These are phyloP conservation scores for Mastigias papua DNA, from an alignment of 30 jellyfish, hydroid and myxozoan genomes.

Conservation along the genomic window DNA sequence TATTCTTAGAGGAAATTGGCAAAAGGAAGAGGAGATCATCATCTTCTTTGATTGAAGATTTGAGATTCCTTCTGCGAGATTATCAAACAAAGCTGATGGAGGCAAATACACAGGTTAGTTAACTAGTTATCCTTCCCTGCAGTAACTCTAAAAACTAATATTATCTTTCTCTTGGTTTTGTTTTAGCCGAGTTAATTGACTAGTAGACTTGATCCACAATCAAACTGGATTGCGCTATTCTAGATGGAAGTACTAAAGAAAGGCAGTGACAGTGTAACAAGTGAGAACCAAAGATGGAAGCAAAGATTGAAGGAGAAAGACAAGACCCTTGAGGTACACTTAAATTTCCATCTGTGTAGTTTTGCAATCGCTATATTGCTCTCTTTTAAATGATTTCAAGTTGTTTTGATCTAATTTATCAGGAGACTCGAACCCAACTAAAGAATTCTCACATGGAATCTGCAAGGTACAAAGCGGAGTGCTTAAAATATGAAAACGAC, in stretches of 20 bases:
- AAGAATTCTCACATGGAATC: conserved; percentile 64
- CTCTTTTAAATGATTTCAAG: not conserved
- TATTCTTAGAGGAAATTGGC: no score
- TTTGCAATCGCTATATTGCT: not conserved
- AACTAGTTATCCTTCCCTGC: not conserved
- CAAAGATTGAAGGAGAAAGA: conserved; percentile 43
- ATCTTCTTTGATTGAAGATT: conserved; percentile 36
- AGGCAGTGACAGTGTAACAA: conserved; percentile 14
- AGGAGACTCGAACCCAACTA: conserved; percentile 74
- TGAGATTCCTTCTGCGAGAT: conserved; percentile 42
- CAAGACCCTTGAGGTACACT: conserved; percentile 63
- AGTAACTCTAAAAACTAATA: no score
- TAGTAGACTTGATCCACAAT: not conserved
- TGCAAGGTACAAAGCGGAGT: conserved; percentile 70
- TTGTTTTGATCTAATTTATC: not conserved
- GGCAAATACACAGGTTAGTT: conserved; percentile 48
- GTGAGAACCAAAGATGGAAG: conserved; percentile 40
- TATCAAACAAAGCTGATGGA: conserved; percentile 60
- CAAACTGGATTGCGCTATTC: not conserved
- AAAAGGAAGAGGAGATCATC: conserved; percentile 35
- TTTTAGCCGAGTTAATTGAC: not conserved
- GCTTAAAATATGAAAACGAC: conserved; percentile 63
- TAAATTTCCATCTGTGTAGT: not conserved
- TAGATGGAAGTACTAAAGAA: conserved; percentile 51
- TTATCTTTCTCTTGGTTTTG: not conserved